Evolutionary conservation across 2,888 invertebrate species (phyloP), one percentile per base, ranked within the genome.

Genomic region (Andrena chrysosceles): DNA sequence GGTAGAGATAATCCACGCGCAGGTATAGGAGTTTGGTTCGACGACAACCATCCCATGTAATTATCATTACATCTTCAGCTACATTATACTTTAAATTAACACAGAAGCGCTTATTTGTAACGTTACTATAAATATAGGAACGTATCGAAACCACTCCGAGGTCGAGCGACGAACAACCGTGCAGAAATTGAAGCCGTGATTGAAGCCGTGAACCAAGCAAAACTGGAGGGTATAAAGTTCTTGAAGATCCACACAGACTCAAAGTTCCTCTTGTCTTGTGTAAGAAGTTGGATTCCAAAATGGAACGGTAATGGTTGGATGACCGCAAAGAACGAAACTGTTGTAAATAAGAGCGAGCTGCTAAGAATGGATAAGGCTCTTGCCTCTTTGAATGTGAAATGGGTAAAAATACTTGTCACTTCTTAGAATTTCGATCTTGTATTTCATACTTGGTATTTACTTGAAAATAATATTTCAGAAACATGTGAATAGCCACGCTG

Each of bases 171-270:
- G 0, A 99, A 99, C 93, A 99, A 99, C 93, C 97, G 97, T 89
- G 99, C 99, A 7, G 99, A 99, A 95, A 99, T 99, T 83, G 97
- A 98, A 94, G 99, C 98, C 1, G 97, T 97, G 0, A 97, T 96
- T 76, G 94, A 95, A 91, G 99, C 99, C 3, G 96, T 98, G 10
- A 95, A 95, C 88, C 94, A 96, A 85, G 98, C 98, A 0, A 94
- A 95, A 74, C 93, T 95, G 26, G 95, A 94, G 73, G 95, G 96
- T 89, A 94, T 97, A 2, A 93, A 93, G 10, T 97, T 97, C 89
- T 94, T 99, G 0, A 95, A 96, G 77, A 96, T 99, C 4, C 96
- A 97, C 88, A 99, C 99, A n/a, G 99, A 99, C 94, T 99, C 99
- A 0, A 95, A 98, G 91, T 98, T 99, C 94, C 95, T 98, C 1